A percentile compares a stretch with the other conserved stretches of the same genome.
Conservation (phyloP, 1,140 invertebrate species). For the Cotesia chilonis region DNA sequence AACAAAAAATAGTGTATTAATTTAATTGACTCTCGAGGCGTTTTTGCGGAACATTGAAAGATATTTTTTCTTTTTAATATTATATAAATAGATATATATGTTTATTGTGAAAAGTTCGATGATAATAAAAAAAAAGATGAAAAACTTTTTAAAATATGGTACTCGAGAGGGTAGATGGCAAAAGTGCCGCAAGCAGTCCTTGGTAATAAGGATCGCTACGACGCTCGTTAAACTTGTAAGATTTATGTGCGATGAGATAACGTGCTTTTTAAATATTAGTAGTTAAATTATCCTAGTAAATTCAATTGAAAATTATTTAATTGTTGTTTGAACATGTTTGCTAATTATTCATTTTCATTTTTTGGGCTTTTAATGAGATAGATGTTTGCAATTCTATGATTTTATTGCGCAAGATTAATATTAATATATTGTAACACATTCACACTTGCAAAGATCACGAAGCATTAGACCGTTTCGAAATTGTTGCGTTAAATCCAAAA, state of each 20-base stretch:
- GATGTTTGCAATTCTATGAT: too few relatives aligned
- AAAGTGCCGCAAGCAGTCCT: slow-evolving; percentile 29
- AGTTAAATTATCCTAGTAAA: slow-evolving; percentile 22
- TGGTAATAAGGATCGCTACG: slow-evolving; percentile 33
- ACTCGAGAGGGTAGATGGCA: slow-evolving; percentile 16
- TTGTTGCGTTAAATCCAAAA: too few relatives aligned
- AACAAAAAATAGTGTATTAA: background rate
- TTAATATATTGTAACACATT: too few relatives aligned
- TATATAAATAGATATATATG: slow-evolving; percentile 13
- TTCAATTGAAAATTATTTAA: slow-evolving; percentile 30
- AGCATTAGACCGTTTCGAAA: too few relatives aligned
- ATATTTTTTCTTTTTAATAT: background rate
- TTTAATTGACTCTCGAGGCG: slow-evolving; percentile 7
- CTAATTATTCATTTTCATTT: too few relatives aligned
- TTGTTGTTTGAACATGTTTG: background rate
- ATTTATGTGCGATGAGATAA: slow-evolving; percentile 30
- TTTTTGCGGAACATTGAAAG: background rate
- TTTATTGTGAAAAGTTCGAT: background rate
- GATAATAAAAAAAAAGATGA: background rate
- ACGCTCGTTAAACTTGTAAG: slow-evolving; percentile 35
- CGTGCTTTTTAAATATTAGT: slow-evolving; percentile 7
- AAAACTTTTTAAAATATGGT: slow-evolving; percentile 26
- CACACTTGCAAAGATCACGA: too few relatives aligned
- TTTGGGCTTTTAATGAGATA: too few relatives aligned
- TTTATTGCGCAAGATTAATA: too few relatives aligned